Percentiles rank a stretch among this genome's conserved stretches.
phyloP scores from a whole-genome alignment of 2,888 invertebrate genomes.

The Cetonia aurata region DNA sequence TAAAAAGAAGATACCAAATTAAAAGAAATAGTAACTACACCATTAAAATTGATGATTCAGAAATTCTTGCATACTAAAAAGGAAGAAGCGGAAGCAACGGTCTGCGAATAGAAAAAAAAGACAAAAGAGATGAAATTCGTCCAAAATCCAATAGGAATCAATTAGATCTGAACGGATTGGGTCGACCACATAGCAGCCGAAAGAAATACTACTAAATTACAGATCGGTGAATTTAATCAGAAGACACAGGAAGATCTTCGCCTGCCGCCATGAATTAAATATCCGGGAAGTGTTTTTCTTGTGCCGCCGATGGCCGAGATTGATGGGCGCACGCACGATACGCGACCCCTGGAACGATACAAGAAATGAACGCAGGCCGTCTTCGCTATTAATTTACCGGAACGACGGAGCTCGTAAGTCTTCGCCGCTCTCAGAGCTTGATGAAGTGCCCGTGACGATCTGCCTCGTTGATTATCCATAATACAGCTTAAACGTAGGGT shows the following conservation, averaged over 20 bases:
- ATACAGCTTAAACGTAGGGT: not conserved
- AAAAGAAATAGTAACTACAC: too few relatives aligned
- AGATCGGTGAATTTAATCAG: conserved; percentile 15
- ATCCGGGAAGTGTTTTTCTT: conserved; percentile 18
- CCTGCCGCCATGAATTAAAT: conserved; percentile 16
- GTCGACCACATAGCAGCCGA: not conserved
- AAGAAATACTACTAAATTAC: conserved; percentile 9
- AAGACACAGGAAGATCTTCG: not conserved
- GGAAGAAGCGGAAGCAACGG: too few relatives aligned
- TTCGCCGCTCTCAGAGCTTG: not conserved
- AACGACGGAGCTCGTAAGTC: not conserved
- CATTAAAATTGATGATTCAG: too few relatives aligned
- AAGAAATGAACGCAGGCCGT: conserved; percentile 10
- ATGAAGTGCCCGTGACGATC: conserved; percentile 9
- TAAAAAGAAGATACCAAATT: too few relatives aligned
- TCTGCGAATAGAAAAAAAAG: too few relatives aligned
- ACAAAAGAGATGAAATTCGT: too few relatives aligned
- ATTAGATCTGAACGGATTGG: too few relatives aligned
- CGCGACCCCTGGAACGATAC: conserved; percentile 8
- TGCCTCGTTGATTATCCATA: conserved; percentile 19
- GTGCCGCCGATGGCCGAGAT: conserved; percentile 5
- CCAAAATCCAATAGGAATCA: too few relatives aligned
- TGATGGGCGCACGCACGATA: conserved; percentile 13
- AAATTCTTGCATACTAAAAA: too few relatives aligned
- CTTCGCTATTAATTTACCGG: conserved; percentile 19